Base-by-base conservation (phyloP, 2,888 invertebrate genomes). In the Alitta virens region DNA sequence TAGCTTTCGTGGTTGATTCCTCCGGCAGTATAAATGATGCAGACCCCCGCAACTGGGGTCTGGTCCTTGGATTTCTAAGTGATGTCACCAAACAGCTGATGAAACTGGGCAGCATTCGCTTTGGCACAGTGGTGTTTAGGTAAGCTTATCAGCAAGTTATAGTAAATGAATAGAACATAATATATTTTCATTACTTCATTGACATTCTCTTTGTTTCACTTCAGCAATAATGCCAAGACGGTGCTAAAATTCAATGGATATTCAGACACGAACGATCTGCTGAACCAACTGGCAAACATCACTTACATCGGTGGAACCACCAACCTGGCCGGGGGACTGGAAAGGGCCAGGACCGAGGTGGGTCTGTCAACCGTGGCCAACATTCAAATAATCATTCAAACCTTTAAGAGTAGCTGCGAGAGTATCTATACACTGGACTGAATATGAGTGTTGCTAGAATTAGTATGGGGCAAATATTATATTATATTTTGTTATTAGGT, bases 291-390 rank as follows among this genome's bases (percentile, higher is more conserved):
- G 33, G 73, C 72, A 43, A 63, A 65, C 3, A 74, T 77, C 7
- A 68, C 70, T 1, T 75, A 75, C 59, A 69, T 68, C 2, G 75
- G 69, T 53, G 77, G 77, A 40, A 74, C 74, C 43, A 77, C 75
- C 9, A 77, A 77, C 57, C 75, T 75, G 3, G 75, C 74, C 3
- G 75, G 70, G 60, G 75, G 70, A 16, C 60, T 77, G 1, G 64
- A 65, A 21, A 66, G 64, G 5, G 75, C 74, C 74, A 64, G 73
- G 33, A 62, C 66, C 7, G 56, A 69, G 38, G 70, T 75, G 70
- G n/a, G n/a, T n/a, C n/a, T n/a, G n/a, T n/a, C n/a, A n/a, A n/a
- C n/a, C n/a, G n/a, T n/a, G n/a, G n/a, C n/a, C n/a, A n/a, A n/a
- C n/a, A n/a, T n/a, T n/a, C n/a, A n/a, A n/a, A n/a, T n/a, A n/a